A percentile compares a stretch with the other conserved stretches of the same genome.
phyloP scores from a whole-genome alignment of 2,113 vertebrate genomes.

The Oncorhynchus nerka region DNA sequence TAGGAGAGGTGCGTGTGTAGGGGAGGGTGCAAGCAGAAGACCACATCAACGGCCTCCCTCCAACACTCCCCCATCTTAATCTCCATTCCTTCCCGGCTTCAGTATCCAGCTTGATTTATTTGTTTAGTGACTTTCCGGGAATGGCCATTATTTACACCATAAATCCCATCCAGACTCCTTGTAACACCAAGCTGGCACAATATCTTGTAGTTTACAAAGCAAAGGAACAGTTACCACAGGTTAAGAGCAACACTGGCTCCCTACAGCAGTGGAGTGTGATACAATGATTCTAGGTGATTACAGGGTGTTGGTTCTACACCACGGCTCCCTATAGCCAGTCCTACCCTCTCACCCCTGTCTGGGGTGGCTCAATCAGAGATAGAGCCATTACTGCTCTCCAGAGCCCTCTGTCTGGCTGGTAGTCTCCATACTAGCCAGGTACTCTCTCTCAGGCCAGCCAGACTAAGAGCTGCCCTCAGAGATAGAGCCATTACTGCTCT shows the following conservation, averaged over 20 bases:
- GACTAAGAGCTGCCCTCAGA: slow-evolving; percentile 14
- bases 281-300: background rate
- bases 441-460: background rate
- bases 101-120: slow-evolving; percentile 40
- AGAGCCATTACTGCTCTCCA: slow-evolving; percentile 15
- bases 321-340: no score
- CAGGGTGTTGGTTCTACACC: background rate
- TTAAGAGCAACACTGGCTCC: background rate
- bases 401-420: slow-evolving; percentile 23
- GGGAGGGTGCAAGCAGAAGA: no score
- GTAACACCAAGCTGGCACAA: background rate
- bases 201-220: background rate
- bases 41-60: background rate
- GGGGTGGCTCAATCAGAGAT: slow-evolving; percentile 17
- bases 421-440: slow-evolving; percentile 19
- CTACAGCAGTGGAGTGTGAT: background rate
- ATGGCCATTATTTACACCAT: slow-evolving; percentile 38
- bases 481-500: no score
- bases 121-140: slow-evolving; percentile 35
- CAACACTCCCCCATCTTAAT: slow-evolving; percentile 6
- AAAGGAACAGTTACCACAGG: slow-evolving; percentile 7
- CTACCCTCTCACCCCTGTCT: slow-evolving; percentile 5
- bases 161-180: slow-evolving; percentile 24
- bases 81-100: slow-evolving; percentile 1
- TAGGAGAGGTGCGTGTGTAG: no score